Evolutionary conservation across 2,797 vertebrate species (phyloP).

Genomic region (Glyptemys insculpta): DNA sequence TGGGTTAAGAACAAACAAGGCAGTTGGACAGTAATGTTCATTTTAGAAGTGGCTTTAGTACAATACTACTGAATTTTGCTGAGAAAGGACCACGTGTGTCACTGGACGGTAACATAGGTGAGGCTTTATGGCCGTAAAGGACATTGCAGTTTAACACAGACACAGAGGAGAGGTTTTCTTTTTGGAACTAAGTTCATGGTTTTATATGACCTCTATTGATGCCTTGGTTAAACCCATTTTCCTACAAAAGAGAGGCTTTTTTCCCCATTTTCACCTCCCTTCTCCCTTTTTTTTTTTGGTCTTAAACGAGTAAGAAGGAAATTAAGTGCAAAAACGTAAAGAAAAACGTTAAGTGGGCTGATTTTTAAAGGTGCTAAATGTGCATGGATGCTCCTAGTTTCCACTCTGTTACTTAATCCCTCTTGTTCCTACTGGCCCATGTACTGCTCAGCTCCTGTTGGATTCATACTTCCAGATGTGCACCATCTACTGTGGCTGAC

Average conservation of each 20-base stretch:
- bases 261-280: accelerated
- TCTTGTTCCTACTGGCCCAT: background rate
- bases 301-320: background rate
- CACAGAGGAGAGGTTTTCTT: background rate
- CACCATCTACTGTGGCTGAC: background rate
- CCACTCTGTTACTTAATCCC: background rate
- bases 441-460: background rate
- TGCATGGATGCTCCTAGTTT: background rate
- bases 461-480: background rate
- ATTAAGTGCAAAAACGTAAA: background rate
- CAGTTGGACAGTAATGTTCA: background rate
- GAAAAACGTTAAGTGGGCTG: background rate
- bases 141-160: background rate
- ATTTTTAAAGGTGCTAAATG: background rate
- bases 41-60: background rate
- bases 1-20: background rate
- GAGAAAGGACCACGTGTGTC: background rate
- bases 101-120: background rate
- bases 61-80: background rate
- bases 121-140: background rate
- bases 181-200: background rate
- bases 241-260: background rate
- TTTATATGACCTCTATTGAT: background rate
- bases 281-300: too few relatives aligned
- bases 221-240: background rate